Conservation (phyloP, 2,888 invertebrate species). For the Antheraea yamamai region DNA sequence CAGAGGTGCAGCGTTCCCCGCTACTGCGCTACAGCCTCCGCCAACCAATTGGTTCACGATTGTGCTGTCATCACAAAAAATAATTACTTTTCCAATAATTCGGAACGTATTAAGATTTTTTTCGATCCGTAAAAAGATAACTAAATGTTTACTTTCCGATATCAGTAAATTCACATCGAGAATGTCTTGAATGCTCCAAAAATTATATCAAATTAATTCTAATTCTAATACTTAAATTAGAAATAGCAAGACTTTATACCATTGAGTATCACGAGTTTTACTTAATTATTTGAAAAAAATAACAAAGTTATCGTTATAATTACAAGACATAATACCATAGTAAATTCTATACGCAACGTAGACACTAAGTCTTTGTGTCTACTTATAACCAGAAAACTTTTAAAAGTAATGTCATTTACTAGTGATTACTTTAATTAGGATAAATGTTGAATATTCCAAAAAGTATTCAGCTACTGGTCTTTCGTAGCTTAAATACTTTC, state of each 20-base stretch:
- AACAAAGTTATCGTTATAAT: background rate
- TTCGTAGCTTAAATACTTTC: background rate
- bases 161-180: background rate
- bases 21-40: constrained; percentile 33
- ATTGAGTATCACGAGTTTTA: background rate
- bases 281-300: background rate
- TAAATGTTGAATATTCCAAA: background rate
- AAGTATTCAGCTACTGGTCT: background rate
- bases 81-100: constrained; percentile 15
- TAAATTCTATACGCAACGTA: background rate
- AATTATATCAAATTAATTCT: background rate
- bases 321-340: background rate
- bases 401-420: background rate
- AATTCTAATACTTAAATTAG: too few species aligned
- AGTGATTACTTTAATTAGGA: background rate
- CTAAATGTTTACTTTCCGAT: background rate
- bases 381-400: background rate
- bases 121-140: background rate
- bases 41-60: constrained; percentile 47
- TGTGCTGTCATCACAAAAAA: constrained; percentile 25
- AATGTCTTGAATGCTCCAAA: background rate
- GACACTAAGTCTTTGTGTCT: background rate
- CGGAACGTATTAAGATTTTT: background rate
- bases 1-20: constrained; percentile 33
- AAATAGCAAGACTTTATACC: background rate